These are phyloP conservation scores for Heterotilapia buettikoferi DNA, from an alignment of 2,113 vertebrate species.

Conservation along the genomic window DNA sequence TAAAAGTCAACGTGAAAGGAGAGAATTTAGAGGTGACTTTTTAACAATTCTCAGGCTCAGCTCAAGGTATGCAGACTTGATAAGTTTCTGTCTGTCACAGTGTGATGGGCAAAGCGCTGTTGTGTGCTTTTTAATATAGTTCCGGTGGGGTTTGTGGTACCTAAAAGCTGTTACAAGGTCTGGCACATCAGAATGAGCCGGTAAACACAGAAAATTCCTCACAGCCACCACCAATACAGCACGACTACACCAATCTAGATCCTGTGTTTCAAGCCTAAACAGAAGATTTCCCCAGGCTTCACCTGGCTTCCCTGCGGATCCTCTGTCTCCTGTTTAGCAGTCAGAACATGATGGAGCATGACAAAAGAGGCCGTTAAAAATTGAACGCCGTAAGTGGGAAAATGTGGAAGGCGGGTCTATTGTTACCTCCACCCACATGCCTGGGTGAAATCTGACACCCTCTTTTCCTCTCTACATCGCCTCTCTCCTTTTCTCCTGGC, in stretches of 20 bases:
- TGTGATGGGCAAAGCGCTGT: background rate
- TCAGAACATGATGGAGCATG: slow-evolving; percentile 46
- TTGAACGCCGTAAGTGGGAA: slow-evolving; percentile 50
- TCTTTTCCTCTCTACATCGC: slow-evolving; percentile 26
- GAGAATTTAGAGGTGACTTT: background rate
- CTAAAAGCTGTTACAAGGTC: slow-evolving; percentile 55
- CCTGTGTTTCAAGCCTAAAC: slow-evolving; percentile 53
- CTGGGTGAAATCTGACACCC: slow-evolving; percentile 52
- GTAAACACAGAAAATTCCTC: slow-evolving; percentile 56
- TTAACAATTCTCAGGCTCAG: background rate
- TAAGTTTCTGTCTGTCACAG: slow-evolving; percentile 21
- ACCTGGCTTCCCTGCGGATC: slow-evolving; percentile 30
- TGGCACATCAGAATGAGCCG: slow-evolving; percentile 57
- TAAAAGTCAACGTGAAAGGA: background rate
- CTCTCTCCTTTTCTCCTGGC: slow-evolving; percentile 14
- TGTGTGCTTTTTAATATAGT: slow-evolving; percentile 36
- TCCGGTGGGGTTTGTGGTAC: slow-evolving; percentile 28
- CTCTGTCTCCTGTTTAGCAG: slow-evolving; percentile 32
- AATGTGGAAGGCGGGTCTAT: slow-evolving; percentile 46
- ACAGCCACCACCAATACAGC: slow-evolving; percentile 36
- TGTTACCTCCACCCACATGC: slow-evolving; percentile 53
- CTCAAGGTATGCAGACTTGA: background rate
- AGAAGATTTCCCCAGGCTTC: slow-evolving; percentile 65
- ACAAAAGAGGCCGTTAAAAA: slow-evolving; percentile 59
- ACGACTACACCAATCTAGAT: slow-evolving; percentile 56